Evolutionary conservation across 2,888 invertebrate species (phyloP).

Genomic region (Lissocephala sabroskyi): DNA sequence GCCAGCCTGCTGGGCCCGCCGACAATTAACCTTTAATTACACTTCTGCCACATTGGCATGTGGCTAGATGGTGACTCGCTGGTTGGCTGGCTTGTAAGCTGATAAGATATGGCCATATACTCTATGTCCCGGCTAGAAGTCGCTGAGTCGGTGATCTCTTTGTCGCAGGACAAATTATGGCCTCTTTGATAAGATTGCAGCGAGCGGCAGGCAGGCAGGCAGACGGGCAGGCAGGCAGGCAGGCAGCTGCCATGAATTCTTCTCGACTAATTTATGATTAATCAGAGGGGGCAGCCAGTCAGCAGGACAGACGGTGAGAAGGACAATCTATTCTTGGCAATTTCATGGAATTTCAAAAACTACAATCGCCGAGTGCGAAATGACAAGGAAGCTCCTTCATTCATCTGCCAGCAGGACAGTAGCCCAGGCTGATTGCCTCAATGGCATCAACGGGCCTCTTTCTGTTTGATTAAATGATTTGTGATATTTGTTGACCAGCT

Average conservation of each 20-base stretch:
- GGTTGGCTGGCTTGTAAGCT: slow-evolving; percentile 11
- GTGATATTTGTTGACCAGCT: slow-evolving; percentile 28
- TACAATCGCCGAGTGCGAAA: background rate
- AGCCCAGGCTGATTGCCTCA: slow-evolving; percentile 18
- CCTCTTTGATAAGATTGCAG: slow-evolving; percentile 52
- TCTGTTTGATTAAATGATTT: slow-evolving; percentile 48
- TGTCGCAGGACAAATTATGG: slow-evolving; percentile 53
- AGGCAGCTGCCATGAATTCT: slow-evolving; percentile 11
- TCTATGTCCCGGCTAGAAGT: background rate
- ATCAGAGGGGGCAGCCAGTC: slow-evolving; percentile 22
- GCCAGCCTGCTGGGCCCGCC: background rate
- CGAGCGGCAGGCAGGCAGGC: background rate
- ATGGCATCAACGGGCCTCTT: background rate
- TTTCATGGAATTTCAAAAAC: slow-evolving; percentile 33
- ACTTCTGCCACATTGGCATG: slow-evolving; percentile 53
- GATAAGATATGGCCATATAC: background rate
- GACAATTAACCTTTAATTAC: slow-evolving; percentile 49
- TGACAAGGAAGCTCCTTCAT: background rate
- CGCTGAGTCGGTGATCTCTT: background rate
- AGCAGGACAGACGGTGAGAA: too few relatives aligned
- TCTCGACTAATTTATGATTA: slow-evolving; percentile 24
- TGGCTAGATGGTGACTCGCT: slow-evolving; percentile 10
- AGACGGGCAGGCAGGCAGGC: background rate
- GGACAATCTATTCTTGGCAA: slow-evolving; percentile 16
- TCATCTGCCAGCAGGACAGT: slow-evolving; percentile 13